Conservation (phyloP, 2,113 vertebrate species). For the human region DNA sequence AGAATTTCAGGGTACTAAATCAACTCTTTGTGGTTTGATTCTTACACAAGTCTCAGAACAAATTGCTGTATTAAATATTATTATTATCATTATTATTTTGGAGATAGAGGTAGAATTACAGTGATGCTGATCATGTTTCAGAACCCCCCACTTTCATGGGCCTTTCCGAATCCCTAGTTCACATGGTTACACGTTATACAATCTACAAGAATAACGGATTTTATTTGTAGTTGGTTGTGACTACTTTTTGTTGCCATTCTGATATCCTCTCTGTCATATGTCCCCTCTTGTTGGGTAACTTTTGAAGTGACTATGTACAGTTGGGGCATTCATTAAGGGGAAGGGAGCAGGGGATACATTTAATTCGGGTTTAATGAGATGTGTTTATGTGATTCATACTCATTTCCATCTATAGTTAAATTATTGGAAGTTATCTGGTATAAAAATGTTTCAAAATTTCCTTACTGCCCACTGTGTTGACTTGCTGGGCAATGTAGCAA, state of each 20-base stretch:
- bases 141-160: not conserved
- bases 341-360: not conserved
- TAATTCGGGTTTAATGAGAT: not conserved
- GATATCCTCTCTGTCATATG: not conserved
- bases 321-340: not conserved
- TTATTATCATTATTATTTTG: not conserved
- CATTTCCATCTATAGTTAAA: not conserved
- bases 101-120: not conserved
- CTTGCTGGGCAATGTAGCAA: not conserved
- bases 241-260: not conserved
- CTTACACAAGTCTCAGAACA: not conserved
- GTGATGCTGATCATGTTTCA: not conserved
- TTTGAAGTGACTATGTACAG: not conserved
- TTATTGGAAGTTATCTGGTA: not conserved
- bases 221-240: not conserved
- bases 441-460: not conserved
- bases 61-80: not conserved
- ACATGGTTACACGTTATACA: not conserved
- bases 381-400: not conserved
- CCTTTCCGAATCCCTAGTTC: not conserved
- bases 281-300: not conserved
- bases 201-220: not conserved
- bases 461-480: not conserved
- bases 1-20: not conserved
- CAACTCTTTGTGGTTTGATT: not conserved